Evolutionary conservation across 2,113 vertebrate species (phyloP), one percentile per base, ranked within the genome.

Genomic region (Aegithalos caudatus): DNA sequence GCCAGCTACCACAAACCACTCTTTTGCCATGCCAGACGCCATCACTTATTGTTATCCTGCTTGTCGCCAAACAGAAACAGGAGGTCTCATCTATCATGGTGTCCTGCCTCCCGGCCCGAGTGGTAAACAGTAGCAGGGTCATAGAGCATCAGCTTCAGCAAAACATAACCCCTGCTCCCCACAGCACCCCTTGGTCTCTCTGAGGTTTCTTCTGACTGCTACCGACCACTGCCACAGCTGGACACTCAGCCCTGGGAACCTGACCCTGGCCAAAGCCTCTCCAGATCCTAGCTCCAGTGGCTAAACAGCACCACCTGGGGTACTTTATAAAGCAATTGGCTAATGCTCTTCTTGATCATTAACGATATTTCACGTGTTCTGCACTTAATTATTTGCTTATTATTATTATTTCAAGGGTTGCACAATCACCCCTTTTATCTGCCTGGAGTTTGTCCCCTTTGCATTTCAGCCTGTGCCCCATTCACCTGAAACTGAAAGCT

Each of bases 261-360:
- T 70, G 45, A 70, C 57, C 27, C 47, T 33, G 31, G 47, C 60
- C 44, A 64, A 88, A 90, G 40, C 25, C 16, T 33, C 37, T 83
- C 56, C 37, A 61, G 18, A 65, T 61, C 31, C 40, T 57, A 35
- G 24, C n/a, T 84, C 47, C 35, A 71, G 45, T 27, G 48, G 82
- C 85, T 95, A 57, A 93, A 94, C 21, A 88, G 77, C 81, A 95
- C 73, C 57, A 84, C 86, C 76, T 91, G 88, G 51, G 83, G 35
- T 40, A 84, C 61, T 61, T 89, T 11, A 76, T 60, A 81, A 81
- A 79, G 60, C 57, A 76, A 28, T 5, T 64, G 69, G 76, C 38
- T 88, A 91, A 48, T 0, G 3, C 6, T 67, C 31, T 61, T 67
- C 37, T 78, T 78, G 50, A 53, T 73, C 64, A 88, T 64, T 88